Evolutionary conservation across 2,797 vertebrate genomes (phyloP), one percentile per base, ranked within the genome.

Genomic region (Lates japonicus): DNA sequence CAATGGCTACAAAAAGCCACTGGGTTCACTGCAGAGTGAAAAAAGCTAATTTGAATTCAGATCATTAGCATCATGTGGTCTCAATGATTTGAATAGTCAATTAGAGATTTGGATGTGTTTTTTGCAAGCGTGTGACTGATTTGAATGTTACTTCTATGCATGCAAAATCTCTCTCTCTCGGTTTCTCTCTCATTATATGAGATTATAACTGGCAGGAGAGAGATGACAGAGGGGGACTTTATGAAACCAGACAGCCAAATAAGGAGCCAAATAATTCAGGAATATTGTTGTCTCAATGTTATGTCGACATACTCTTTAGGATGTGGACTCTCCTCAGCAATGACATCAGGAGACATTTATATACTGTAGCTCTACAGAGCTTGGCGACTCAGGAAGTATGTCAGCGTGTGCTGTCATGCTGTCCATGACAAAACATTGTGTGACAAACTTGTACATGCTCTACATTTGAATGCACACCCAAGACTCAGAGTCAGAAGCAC

Each of bases 41-140:
- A 77, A 63, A 61, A 39, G 0, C 63, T 59, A 0, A 77, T 80
- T 25, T 63, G 17, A 58, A 75, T 75, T 83, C 70, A 68, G 25
- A 76, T 71, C 0, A 72, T 59, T 37, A 58, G 14, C 44, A 60
- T 41, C 41, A 46, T 49, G 58, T 49, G 42, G 0, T n/a, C 33
- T 20, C 29, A 5, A 17, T 37, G 25, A 76, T 80, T 73, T 72
- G 61, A 76, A 77, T 65, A 70, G 42, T 3, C 11, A 29, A 1
- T 41, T 19, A 39, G n/a, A 60, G 42, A 35, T 20, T 7, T 39
- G 14, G 37, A 39, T 66, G 25, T 19, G 25, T 31, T 39, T 55
- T 46, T 29, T 58, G 19, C 25, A 37, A 46, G 17, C 39, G 51
- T 55, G 33, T 7, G 17, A 25, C 14, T 19, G 39, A 60, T 87